phyloP scores from a whole-genome alignment of 2,888 invertebrate species.

The Coecobrya sp. region DNA sequence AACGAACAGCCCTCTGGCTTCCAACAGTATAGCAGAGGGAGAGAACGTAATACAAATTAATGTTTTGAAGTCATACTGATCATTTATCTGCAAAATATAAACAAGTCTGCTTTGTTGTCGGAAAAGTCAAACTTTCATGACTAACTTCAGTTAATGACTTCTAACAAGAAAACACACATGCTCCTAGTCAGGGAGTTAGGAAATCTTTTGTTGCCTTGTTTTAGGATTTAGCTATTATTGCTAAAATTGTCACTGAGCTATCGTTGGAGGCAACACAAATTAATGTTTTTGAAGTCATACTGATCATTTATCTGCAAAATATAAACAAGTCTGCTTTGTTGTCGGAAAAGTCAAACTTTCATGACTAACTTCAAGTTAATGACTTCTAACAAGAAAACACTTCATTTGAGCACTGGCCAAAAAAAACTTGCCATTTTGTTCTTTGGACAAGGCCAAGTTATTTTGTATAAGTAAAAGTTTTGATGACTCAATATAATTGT shows the following conservation, averaged over 20 bases:
- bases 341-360: not conserved
- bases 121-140: not conserved
- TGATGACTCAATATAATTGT: not conserved
- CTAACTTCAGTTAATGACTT: not conserved
- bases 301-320: not conserved
- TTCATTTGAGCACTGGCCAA: conserved; percentile 7
- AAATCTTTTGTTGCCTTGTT: too few species aligned
- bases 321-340: not conserved
- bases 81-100: not conserved
- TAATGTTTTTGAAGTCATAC: not conserved
- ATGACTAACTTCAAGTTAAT: not conserved
- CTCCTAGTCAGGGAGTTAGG: too few species aligned
- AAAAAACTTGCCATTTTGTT: not conserved
- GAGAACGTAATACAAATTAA: too few species aligned
- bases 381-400: not conserved
- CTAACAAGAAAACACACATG: not conserved
- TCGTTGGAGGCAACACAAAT: too few species aligned
- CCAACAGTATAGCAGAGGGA: too few species aligned
- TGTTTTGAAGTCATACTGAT: not conserved
- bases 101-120: not conserved
- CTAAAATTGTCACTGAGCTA: too few species aligned
- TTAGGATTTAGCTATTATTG: too few species aligned
- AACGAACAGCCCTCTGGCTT: too few species aligned
- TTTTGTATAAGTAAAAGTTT: not conserved
- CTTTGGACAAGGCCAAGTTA: not conserved